A percentile compares a stretch with the other conserved stretches of the same genome.
These are phyloP conservation scores for Lathronympha strigana DNA, from an alignment of 2,888 invertebrate genomes.

Conservation along the genomic window DNA sequence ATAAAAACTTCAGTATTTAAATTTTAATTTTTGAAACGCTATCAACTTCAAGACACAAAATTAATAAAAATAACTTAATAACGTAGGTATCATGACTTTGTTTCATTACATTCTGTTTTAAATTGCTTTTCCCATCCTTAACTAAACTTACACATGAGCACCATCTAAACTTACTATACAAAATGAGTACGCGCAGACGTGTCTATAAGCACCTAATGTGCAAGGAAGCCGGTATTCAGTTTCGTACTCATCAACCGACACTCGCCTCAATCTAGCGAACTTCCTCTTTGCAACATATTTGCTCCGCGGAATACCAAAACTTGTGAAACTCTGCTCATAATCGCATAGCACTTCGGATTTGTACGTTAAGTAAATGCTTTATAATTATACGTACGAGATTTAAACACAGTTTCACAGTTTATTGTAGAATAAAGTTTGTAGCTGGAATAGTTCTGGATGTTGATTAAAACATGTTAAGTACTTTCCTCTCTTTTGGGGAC, in stretches of 20 bases:
- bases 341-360: constrained; percentile 53
- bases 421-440: not conserved
- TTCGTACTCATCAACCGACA: constrained; percentile 64
- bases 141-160: not conserved
- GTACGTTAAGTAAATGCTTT: constrained; percentile 20
- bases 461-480: too few relatives aligned
- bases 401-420: too few relatives aligned
- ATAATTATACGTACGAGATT: constrained; percentile 11
- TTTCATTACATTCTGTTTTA: too few relatives aligned
- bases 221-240: constrained; percentile 60
- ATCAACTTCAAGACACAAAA: too few relatives aligned
- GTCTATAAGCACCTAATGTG: constrained; percentile 53
- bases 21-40: too few relatives aligned
- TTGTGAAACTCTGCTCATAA: constrained; percentile 62
- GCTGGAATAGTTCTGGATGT: not conserved
- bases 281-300: constrained; percentile 68
- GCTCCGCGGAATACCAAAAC: constrained; percentile 64
- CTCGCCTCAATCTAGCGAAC: constrained; percentile 70
- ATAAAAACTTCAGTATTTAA: too few relatives aligned
- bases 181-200: constrained; percentile 43
- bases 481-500: too few relatives aligned
- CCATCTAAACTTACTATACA: too few relatives aligned
- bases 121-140: too few relatives aligned
- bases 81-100: too few relatives aligned
- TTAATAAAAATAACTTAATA: too few relatives aligned